Base-by-base conservation (phyloP, 1,140 invertebrate genomes). In the Trichomalopsis sarcophagae region DNA sequence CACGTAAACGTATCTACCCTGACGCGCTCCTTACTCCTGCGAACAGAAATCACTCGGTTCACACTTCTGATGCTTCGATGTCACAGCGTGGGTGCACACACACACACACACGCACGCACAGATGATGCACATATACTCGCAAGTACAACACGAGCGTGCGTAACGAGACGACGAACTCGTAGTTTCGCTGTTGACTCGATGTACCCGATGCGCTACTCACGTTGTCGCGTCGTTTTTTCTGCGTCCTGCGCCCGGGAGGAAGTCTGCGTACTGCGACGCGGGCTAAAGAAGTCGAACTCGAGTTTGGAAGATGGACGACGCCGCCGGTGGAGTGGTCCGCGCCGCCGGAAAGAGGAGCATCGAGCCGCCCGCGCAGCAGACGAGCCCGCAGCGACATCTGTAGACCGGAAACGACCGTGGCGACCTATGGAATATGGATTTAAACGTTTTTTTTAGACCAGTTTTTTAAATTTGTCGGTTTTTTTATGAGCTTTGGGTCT, bases 261-360 rank as follows among this genome's bases (percentile, higher is more conserved):
- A 62, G 71, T 17, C 68, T 40, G 23, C 9, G 55, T 40, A 36
- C 33, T 44, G 69, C 21, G 50, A 62, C 81, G 73, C 50, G 76
- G 27, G 11, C 47, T 17, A 5, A 82, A 84, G 86, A 7, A 21
- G 21, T 21, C 55, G 21, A 44, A 62, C 55, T 62, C 55, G 55
- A 62, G 17, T 62, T n/a, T 62, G 55, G 55, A 92, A 92, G 92
- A 92, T 92, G 91, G 91, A 92, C 88, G 55, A 62, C 55, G 55
- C 55, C 55, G 92, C 89, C 90, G 90, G 88, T 79, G 36, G 55
- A 30, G 68, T 71, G 9, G 76, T 87, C 73, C 76, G 44, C 62
- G n/a, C 33, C 33, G 86, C 89, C 90, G 91, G 91, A 92, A 92
- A 89, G 88, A 90, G 89, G 87, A 90, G 81, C 87, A 88, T 89